phyloP scores from a whole-genome alignment of 2,888 invertebrate species.

The Ditylenchus weischeri region DNA sequence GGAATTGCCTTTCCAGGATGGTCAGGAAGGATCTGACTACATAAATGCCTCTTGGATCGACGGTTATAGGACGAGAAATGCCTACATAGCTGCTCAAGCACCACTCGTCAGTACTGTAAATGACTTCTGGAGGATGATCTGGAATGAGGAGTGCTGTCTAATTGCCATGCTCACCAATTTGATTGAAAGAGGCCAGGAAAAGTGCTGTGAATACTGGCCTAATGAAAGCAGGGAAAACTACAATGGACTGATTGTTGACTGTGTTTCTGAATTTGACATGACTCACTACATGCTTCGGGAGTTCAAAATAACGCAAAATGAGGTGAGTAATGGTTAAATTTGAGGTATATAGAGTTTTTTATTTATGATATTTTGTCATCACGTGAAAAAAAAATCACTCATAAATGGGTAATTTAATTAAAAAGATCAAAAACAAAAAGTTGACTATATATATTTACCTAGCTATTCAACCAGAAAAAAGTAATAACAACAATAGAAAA shows the following conservation, averaged over 20 bases:
- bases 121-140: conserved; percentile 98
- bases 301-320: conserved; percentile 93
- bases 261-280: conserved; percentile 63
- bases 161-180: conserved; percentile 66
- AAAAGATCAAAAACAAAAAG: too few relatives aligned
- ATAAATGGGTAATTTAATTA: too few relatives aligned
- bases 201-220: conserved; percentile 99
- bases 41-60: conserved; percentile 98
- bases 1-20: conserved; percentile 70
- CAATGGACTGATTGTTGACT: conserved; percentile 17
- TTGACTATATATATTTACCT: too few relatives aligned
- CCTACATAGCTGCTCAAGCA: conserved; percentile 98
- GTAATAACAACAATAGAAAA: too few relatives aligned
- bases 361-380: too few relatives aligned
- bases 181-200: conserved; percentile 66
- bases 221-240: conserved; percentile 13
- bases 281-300: conserved; percentile 83
- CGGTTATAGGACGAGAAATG: conserved; percentile 70
- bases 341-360: too few relatives aligned
- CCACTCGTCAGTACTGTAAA: conserved; percentile 92
- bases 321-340: conserved; percentile 61
- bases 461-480: too few relatives aligned
- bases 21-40: conserved; percentile 75
- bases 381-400: too few relatives aligned
- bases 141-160: conserved; percentile 99